A percentile compares a stretch with the other conserved stretches of the same genome.
These are phyloP conservation scores for Apamea monoglypha DNA, from an alignment of 2,888 invertebrate genomes.

Conservation along the genomic window DNA sequence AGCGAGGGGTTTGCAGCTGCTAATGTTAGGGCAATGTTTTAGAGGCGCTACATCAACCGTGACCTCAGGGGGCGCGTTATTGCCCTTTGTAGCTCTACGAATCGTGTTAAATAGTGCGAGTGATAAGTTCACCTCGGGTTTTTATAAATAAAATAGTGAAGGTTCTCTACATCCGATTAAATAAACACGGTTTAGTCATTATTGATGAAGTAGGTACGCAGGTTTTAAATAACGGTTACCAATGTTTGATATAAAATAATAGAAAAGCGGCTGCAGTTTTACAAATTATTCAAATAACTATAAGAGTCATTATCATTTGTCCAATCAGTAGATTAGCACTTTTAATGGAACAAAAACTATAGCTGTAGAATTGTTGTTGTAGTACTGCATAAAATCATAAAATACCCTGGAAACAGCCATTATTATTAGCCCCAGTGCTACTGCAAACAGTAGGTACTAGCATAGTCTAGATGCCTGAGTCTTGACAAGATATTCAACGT, in stretches of 20 bases:
- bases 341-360: background rate
- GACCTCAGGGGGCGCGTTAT: constrained; percentile 55
- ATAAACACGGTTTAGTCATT: background rate
- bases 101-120: constrained; percentile 24
- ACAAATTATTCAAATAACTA: background rate
- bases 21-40: constrained; percentile 52
- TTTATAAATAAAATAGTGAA: constrained; percentile 20
- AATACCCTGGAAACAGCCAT: background rate
- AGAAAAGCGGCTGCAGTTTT: background rate
- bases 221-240: background rate
- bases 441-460: background rate
- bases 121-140: constrained; percentile 29
- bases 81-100: constrained; percentile 33
- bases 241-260: background rate
- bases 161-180: background rate
- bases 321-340: background rate
- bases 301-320: background rate
- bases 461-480: constrained; percentile 1
- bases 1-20: constrained; percentile 32
- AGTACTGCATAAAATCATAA: background rate
- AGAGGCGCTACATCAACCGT: constrained; percentile 52
- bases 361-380: background rate
- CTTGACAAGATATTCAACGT: background rate
- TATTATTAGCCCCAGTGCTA: background rate
- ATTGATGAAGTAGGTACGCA: background rate